A percentile compares a stretch with the other conserved stretches of the same genome.
Evolutionary conservation across 2,888 invertebrate genomes (phyloP).

Genomic region (Eupeodes latifasciatus): DNA sequence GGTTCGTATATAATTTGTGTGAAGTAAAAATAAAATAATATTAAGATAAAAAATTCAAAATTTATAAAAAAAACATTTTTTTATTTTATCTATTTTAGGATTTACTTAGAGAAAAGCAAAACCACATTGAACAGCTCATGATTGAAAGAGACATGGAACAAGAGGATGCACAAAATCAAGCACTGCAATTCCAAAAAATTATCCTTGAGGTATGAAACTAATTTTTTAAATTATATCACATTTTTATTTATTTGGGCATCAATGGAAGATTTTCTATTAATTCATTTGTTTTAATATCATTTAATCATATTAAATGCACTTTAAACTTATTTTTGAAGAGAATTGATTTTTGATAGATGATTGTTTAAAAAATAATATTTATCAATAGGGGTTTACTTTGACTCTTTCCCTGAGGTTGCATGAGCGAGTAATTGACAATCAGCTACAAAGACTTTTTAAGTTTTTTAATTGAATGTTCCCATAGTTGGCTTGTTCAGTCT

Average conservation of each 20-base stretch:
- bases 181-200: constrained; percentile 83
- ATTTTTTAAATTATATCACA: background rate
- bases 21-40: background rate
- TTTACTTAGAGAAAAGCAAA: constrained; percentile 95
- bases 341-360: too few relatives aligned
- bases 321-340: background rate
- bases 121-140: constrained; percentile 95
- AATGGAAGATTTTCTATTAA: background rate
- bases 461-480: too few relatives aligned
- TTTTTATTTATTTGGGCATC: background rate
- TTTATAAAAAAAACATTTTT: background rate
- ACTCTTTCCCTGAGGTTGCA: too few relatives aligned
- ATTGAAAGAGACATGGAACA: constrained; percentile 96
- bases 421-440: too few relatives aligned
- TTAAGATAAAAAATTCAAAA: background rate
- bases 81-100: constrained; percentile 86
- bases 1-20: constrained; percentile 78
- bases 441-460: too few relatives aligned
- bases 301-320: background rate
- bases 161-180: constrained; percentile 92
- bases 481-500: too few relatives aligned
- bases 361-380: too few relatives aligned
- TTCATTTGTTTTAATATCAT: constrained; percentile 17
- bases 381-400: too few relatives aligned
- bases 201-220: constrained; percentile 83